Evolutionary conservation across 2,797 vertebrate species (phyloP), one percentile per base, ranked within the genome.

Genomic region (Characodon lateralis): DNA sequence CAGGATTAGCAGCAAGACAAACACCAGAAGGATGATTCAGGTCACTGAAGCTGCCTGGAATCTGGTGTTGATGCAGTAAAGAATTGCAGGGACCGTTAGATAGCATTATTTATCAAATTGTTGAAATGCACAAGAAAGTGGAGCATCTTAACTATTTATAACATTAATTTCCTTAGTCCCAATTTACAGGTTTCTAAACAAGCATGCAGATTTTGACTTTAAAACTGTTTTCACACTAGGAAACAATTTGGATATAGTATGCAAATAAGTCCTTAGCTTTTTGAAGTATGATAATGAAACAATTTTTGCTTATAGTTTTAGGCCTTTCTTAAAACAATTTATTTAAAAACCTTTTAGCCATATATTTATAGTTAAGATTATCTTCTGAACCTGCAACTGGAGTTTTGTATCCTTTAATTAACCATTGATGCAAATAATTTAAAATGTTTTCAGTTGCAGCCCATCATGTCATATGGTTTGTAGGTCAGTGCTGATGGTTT

Each of bases 1-100:
- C 48, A 69, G 74, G 79, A 83, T 86, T 70, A 82, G 46, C 72
- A 78, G 55, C 31, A 61, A 73, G 39, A 78, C 56, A 81, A 83
- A 80, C 56, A 74, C n/a, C 14, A 9, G n/a, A 26, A 77, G 35
- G 63, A 71, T 81, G 76, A 81, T 68, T 85, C 74, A 77, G 6
- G 71, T 24, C n/a, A 24, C 22, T 24, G 24, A 50, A 81, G 61
- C 50, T 8, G 4, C 5, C 35, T 65, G 58, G 66, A 77, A 68
- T 51, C 26, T 63, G 5, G 55, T 46, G 50, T 85, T 81, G 70
- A 59, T 7, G 53, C 58, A 75, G n/a, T 35, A 1, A 65, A 14
- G 24, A 65, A 22, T 24, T 50, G 22, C 5, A 51, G 22, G 5
- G 16, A 39, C 48, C 35, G 13, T 50, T 66, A 53, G 22, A 53